These are phyloP conservation scores for Proales similis DNA, from an alignment of 1,140 invertebrate species.

Conservation along the genomic window DNA sequence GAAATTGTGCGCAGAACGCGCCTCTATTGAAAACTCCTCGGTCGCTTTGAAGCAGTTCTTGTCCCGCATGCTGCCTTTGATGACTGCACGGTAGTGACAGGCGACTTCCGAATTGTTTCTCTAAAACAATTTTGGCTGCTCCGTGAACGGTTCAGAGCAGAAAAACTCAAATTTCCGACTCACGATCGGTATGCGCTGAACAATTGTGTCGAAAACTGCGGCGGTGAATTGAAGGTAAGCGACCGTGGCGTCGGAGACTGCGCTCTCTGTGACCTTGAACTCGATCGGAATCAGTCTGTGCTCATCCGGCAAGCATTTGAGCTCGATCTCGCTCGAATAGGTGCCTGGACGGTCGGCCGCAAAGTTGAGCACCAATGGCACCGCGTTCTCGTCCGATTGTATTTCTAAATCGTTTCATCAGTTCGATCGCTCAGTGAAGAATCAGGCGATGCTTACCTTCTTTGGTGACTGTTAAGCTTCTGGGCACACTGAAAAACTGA, in stretches of 20 bases:
- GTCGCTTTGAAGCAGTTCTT: conserved; percentile 13
- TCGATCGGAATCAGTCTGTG: conserved; percentile 4
- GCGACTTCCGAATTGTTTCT: conserved; percentile 17
- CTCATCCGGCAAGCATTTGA: conserved; percentile 6
- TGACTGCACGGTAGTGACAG: conserved; percentile 21
- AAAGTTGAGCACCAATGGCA: conserved; percentile 16
- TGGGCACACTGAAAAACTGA: conserved; percentile 14
- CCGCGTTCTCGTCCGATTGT: conserved; percentile 13
- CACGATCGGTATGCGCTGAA: conserved; percentile 52
- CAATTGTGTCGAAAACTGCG: conserved; percentile 48
- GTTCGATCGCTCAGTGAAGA: background rate
- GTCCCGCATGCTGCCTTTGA: background rate
- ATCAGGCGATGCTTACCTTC: background rate
- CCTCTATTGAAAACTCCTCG: background rate
- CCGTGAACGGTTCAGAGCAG: conserved; percentile 6
- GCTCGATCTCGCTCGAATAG: background rate
- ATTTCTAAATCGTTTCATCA: conserved; percentile 3
- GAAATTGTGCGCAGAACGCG: conserved; percentile 18
- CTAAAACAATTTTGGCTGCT: background rate
- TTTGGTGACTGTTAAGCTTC: conserved; percentile 2
- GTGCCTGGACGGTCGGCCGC: conserved; percentile 12
- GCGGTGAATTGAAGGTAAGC: conserved; percentile 40
- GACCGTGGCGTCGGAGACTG: conserved; percentile 9
- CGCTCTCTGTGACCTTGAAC: conserved; percentile 11
- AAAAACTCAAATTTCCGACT: conserved; percentile 37